These are phyloP conservation scores for Heterochromis multidens DNA, from an alignment of 2,113 vertebrate genomes.

Conservation along the genomic window DNA sequence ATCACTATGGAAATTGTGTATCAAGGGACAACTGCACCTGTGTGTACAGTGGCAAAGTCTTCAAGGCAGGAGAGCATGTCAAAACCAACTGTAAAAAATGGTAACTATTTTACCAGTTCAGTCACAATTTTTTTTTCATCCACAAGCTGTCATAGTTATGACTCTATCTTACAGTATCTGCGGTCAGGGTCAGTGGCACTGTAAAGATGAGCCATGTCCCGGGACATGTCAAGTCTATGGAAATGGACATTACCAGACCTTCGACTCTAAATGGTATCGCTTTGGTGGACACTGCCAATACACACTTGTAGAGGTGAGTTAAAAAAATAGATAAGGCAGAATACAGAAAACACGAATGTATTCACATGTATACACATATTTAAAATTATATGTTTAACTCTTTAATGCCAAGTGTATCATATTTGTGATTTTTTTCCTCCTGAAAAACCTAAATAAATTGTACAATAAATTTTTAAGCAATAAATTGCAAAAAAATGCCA, in stretches of 20 bases:
- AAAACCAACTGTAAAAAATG: conserved; percentile 64
- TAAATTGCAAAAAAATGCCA: too few species aligned
- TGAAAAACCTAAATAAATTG: too few species aligned
- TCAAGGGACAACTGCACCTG: conserved; percentile 60
- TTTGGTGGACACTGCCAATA: conserved; percentile 77
- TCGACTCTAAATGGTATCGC: conserved; percentile 75
- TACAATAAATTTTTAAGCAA: too few species aligned
- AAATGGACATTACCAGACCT: conserved; percentile 77
- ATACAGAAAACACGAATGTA: background rate
- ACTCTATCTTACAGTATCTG: conserved; percentile 53
- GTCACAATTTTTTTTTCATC: rapidly evolving
- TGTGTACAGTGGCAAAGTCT: conserved; percentile 56
- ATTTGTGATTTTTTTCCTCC: too few species aligned
- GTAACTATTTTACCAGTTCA: conserved; percentile 22
- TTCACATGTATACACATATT: background rate
- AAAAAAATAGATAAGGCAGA: too few species aligned
- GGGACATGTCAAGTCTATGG: conserved; percentile 76
- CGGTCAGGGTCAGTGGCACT: conserved; percentile 64
- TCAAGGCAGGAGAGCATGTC: conserved; percentile 54
- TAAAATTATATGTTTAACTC: too few species aligned
- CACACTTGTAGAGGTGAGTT: conserved; percentile 68
- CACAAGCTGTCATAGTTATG: background rate
- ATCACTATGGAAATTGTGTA: conserved; percentile 58
- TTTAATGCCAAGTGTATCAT: too few species aligned
- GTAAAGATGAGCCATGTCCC: conserved; percentile 53